Conservation (phyloP, 2,888 invertebrate species). For the Chirona hameri region DNA sequence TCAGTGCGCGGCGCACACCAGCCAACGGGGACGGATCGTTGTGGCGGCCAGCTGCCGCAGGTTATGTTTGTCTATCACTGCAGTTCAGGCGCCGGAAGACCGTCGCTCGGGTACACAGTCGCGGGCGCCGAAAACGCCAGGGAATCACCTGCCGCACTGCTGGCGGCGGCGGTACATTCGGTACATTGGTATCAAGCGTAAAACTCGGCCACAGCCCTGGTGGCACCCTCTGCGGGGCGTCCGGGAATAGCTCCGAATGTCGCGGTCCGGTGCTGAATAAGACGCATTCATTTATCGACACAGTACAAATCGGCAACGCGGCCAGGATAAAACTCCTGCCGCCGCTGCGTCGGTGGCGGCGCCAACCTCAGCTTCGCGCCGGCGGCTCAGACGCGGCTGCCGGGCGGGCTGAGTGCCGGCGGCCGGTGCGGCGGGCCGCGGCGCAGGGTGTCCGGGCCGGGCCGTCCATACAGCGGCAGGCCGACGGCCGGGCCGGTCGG, state of each 20-base stretch:
- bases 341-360: not conserved
- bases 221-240: not conserved
- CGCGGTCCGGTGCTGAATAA: not conserved
- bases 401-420: conserved; percentile 8
- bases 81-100: not conserved
- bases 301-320: not conserved
- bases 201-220: not conserved
- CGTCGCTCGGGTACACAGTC: not conserved
- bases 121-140: not conserved
- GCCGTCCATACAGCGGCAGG: not conserved
- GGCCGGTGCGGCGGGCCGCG: conserved; percentile 1
- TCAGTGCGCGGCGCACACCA: not conserved
- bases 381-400: not conserved
- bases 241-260: not conserved
- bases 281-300: not conserved
- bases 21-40: not conserved
- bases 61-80: not conserved
- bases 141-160: not conserved
- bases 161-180: not conserved
- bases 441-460: not conserved
- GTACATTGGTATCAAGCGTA: not conserved
- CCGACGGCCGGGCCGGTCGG: not conserved
- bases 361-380: not conserved
- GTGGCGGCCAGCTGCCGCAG: no score
- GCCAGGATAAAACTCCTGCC: not conserved